Evolutionary conservation across 2,888 invertebrate genomes (phyloP).

Genomic region (Clitarchus hookeri): DNA sequence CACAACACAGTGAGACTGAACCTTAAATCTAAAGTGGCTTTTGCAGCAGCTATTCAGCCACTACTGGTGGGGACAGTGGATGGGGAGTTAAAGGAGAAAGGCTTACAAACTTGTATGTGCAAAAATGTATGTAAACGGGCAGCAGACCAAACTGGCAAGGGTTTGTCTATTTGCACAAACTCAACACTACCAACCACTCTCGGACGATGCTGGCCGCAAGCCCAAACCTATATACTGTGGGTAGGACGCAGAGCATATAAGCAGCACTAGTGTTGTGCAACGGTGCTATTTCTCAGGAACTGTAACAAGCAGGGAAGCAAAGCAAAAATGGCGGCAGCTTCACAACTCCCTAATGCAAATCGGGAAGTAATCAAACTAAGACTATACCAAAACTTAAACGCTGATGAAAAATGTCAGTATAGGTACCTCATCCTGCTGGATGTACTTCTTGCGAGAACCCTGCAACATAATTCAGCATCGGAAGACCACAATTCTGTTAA

Average conservation of each 20-base stretch:
- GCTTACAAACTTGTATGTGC: not conserved
- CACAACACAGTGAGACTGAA: not conserved
- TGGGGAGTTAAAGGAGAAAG: not conserved
- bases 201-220: not conserved
- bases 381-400: not conserved
- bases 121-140: too few species aligned
- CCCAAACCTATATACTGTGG: not conserved
- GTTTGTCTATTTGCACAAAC: not conserved
- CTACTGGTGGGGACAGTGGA: not conserved
- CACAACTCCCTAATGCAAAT: not conserved
- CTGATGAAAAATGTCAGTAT: not conserved
- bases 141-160: too few species aligned
- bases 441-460: constrained; percentile 1
- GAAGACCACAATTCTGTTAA: not conserved
- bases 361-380: not conserved
- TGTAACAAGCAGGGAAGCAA: not conserved
- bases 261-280: not conserved
- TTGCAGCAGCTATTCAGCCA: constrained; percentile 6
- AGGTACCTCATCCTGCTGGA: constrained; percentile 20
- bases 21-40: not conserved
- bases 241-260: not conserved
- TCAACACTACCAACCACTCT: too few species aligned
- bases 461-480: constrained; percentile 12
- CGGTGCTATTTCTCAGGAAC: not conserved
- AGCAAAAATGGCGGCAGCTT: not conserved